These are phyloP conservation scores for Sylvia atricapilla DNA, from an alignment of 2,113 vertebrate genomes.

Conservation along the genomic window DNA sequence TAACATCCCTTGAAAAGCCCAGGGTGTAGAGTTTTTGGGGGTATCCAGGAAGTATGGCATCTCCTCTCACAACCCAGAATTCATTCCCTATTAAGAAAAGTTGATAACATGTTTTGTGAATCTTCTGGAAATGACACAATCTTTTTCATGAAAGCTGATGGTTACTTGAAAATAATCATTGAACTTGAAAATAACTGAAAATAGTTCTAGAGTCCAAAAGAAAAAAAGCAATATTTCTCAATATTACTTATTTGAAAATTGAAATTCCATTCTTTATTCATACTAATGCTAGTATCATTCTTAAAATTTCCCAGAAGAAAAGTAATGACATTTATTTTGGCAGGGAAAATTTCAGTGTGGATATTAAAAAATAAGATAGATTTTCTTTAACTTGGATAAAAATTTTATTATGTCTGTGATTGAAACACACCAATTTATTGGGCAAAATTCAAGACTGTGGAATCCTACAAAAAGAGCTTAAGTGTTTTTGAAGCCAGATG, in stretches of 20 bases:
- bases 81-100: slow-evolving; percentile 70
- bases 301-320: neutral
- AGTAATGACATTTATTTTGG: neutral
- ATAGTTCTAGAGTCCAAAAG: neutral
- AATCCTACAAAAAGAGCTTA: neutral
- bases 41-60: slow-evolving; percentile 72
- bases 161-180: neutral
- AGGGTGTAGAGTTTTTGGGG: slow-evolving; percentile 76
- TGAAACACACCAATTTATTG: neutral
- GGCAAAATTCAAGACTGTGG: neutral
- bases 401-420: neutral
- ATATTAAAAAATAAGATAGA: neutral
- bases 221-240: fast-evolving
- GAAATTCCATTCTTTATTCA: neutral
- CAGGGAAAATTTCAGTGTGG: neutral
- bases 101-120: neutral
- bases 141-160: neutral
- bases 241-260: neutral
- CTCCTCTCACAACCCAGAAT: slow-evolving; percentile 81
- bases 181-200: neutral
- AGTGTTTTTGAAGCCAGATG: neutral
- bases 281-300: fast-evolving
- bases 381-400: neutral
- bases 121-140: neutral
- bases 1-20: slow-evolving; percentile 74